Conservation (phyloP, 2,113 vertebrate genomes). For the Prunella fulvescens region DNA sequence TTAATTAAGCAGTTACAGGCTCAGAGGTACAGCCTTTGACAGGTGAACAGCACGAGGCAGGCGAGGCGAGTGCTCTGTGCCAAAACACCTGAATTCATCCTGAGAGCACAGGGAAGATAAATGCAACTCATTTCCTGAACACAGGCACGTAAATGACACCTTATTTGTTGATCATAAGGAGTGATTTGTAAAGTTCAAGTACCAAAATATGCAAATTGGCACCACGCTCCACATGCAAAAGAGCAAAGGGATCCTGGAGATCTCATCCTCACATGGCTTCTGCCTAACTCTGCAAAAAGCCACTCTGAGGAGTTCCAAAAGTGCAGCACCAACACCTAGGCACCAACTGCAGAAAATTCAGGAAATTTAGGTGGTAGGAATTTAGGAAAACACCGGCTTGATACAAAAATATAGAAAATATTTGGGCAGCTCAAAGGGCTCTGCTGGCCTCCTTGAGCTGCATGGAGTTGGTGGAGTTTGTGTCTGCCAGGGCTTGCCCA, state of each 20-base stretch:
- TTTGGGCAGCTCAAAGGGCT: accelerated
- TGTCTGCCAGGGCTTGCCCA: not conserved
- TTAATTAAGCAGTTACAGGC: not conserved
- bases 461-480: not conserved
- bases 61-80: not conserved
- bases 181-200: constrained; percentile 49
- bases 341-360: not conserved
- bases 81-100: not conserved
- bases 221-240: not conserved
- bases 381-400: not conserved
- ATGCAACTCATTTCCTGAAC: constrained; percentile 23
- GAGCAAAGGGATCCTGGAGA: not conserved
- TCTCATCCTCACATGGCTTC: not conserved
- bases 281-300: accelerated
- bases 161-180: constrained; percentile 53
- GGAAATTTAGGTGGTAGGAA: not conserved
- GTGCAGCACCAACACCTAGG: not conserved
- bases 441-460: not conserved
- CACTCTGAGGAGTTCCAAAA: not conserved
- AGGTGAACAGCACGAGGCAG: not conserved
- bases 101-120: not conserved
- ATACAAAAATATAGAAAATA: accelerated
- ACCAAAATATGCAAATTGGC: not conserved
- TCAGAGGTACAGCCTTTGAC: not conserved
- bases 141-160: constrained; percentile 12